These are phyloP conservation scores for Acronicta psi DNA, from an alignment of 2,888 invertebrate genomes.

Conservation along the genomic window DNA sequence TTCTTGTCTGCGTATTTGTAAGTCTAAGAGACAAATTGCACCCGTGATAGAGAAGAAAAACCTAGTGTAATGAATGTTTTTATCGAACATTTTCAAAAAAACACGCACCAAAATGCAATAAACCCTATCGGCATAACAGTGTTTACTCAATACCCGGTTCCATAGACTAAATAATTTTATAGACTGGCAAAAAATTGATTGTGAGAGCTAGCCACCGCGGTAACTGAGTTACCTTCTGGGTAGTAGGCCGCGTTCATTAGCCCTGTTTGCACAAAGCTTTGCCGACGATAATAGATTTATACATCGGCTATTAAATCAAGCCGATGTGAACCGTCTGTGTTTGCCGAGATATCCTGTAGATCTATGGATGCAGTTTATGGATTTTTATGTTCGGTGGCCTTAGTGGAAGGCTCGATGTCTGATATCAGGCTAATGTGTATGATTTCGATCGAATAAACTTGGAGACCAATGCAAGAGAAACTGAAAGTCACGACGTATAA, in stretches of 20 bases:
- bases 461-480: too few species aligned
- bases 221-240: conserved; percentile 74
- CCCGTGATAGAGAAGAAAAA: too few species aligned
- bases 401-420: too few species aligned
- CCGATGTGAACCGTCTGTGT: conserved; percentile 65
- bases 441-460: too few species aligned
- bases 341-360: conserved; percentile 58
- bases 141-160: conserved; percentile 26
- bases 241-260: conserved; percentile 74
- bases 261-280: conserved; percentile 77
- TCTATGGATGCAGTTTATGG: too few species aligned
- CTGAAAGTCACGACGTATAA: too few species aligned
- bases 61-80: too few species aligned
- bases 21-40: too few species aligned
- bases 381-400: too few species aligned
- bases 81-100: not conserved
- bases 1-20: too few species aligned
- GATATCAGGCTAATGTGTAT: too few species aligned
- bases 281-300: conserved; percentile 74
- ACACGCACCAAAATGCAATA: conserved; percentile 17
- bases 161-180: conserved; percentile 24
- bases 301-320: conserved; percentile 74
- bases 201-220: conserved; percentile 66
- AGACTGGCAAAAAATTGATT: conserved; percentile 58
- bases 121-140: conserved; percentile 28